phyloP scores from a whole-genome alignment of 2,113 vertebrate species.

The Heterocephalus glaber region DNA sequence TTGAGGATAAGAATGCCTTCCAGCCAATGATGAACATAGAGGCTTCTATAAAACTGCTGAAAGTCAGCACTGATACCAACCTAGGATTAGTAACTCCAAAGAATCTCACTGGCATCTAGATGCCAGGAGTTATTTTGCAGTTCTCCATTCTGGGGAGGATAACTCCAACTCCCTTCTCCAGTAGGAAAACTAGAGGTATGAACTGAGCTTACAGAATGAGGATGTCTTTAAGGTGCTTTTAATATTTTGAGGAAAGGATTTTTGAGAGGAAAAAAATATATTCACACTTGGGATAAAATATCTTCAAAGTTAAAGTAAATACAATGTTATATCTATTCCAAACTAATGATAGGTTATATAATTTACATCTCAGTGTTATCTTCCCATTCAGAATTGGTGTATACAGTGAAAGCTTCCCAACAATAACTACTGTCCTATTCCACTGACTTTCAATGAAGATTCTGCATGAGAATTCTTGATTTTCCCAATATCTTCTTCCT shows the following conservation, averaged over 20 bases:
- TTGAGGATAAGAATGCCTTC: neutral
- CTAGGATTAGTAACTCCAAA: neutral
- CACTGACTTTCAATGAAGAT: neutral
- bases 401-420: neutral
- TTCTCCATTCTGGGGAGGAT: neutral
- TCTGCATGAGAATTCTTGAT: neutral
- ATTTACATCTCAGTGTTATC: neutral
- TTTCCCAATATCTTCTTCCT: neutral
- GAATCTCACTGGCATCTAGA: neutral
- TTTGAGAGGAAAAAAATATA: neutral
- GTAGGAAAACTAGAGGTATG: neutral
- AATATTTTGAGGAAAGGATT: neutral
- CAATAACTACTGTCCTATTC: neutral
- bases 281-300: neutral
- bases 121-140: neutral
- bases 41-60: neutral
- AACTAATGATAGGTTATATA: neutral
- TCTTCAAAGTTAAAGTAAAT: neutral
- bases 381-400: neutral
- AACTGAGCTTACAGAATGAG: neutral
- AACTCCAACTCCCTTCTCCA: neutral
- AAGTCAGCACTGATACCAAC: neutral
- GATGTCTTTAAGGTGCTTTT: neutral
- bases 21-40: neutral
- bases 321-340: neutral